phyloP scores from a whole-genome alignment of 1,140 invertebrate genomes.

The Aphaenogaster rudis region DNA sequence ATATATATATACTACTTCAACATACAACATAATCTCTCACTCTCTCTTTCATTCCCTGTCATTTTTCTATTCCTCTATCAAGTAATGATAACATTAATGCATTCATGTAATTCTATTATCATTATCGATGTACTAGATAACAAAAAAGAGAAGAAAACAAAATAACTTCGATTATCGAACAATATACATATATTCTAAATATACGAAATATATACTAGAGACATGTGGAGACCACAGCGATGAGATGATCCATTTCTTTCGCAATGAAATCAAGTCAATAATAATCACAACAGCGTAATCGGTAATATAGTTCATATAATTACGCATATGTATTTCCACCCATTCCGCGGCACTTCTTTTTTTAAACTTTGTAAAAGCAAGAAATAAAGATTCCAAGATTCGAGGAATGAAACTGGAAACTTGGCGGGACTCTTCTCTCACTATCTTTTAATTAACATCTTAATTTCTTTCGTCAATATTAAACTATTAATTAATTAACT shows the following conservation, averaged over 20 bases:
- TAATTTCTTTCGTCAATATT: neutral
- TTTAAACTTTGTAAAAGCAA: neutral
- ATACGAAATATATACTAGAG: constrained; percentile 80
- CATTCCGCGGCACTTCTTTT: neutral
- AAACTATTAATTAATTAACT: constrained; percentile 32
- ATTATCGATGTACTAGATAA: constrained; percentile 77
- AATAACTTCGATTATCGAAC: constrained; percentile 78
- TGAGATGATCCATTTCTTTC: constrained; percentile 83
- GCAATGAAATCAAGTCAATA: constrained; percentile 85
- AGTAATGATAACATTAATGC: constrained; percentile 77
- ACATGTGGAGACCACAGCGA: constrained; percentile 79
- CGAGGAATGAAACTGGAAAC: neutral
- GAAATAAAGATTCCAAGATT: constrained; percentile 19
- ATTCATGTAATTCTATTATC: constrained; percentile 78
- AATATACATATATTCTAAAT: constrained; percentile 65
- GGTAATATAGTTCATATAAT: constrained; percentile 11
- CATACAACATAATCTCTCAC: constrained; percentile 70
- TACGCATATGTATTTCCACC: neutral
- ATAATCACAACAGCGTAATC: constrained; percentile 21
- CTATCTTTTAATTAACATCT: too few relatives aligned
- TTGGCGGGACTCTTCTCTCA: neutral
- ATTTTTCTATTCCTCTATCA: constrained; percentile 72
- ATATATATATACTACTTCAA: constrained; percentile 74
- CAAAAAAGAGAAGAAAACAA: constrained; percentile 73
- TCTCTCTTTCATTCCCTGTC: constrained; percentile 56